phyloP scores from a whole-genome alignment of 2,797 vertebrate species.

The Cyclura pinguis region DNA sequence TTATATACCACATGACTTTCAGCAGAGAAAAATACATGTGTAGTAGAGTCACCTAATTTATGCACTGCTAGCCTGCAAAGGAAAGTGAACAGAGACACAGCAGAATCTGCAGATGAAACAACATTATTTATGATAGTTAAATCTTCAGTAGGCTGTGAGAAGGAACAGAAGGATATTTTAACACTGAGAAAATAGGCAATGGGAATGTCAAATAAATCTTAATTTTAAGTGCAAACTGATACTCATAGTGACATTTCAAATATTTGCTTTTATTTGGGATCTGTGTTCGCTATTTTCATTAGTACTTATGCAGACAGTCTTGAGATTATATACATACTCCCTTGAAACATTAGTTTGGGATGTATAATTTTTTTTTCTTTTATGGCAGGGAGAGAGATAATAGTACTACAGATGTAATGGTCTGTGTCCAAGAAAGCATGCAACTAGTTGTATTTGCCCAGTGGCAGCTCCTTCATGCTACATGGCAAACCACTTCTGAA shows the following conservation, averaged over 20 bases:
- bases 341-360: not conserved
- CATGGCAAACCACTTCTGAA: not conserved
- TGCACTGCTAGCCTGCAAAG: conserved; percentile 7
- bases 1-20: conserved; percentile 3
- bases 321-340: not conserved
- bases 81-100: not conserved
- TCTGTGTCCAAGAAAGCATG: not conserved
- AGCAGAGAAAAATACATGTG: not conserved
- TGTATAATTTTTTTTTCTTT: not conserved
- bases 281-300: not conserved
- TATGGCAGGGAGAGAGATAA: not conserved
- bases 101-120: conserved; percentile 18
- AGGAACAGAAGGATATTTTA: conserved; percentile 14
- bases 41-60: not conserved
- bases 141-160: not conserved
- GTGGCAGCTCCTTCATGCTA: not conserved
- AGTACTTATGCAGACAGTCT: not conserved
- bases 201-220: not conserved
- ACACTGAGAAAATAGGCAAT: not conserved
- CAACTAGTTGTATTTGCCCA: not conserved
- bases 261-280: not conserved
- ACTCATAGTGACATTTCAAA: conserved; percentile 12
- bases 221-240: not conserved
- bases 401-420: not conserved
- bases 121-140: conserved; percentile 20